A percentile compares a stretch with the other conserved stretches of the same genome.
These are phyloP conservation scores for Neoseiulus cucumeris DNA, from an alignment of 1,140 invertebrate species.

Conservation along the genomic window DNA sequence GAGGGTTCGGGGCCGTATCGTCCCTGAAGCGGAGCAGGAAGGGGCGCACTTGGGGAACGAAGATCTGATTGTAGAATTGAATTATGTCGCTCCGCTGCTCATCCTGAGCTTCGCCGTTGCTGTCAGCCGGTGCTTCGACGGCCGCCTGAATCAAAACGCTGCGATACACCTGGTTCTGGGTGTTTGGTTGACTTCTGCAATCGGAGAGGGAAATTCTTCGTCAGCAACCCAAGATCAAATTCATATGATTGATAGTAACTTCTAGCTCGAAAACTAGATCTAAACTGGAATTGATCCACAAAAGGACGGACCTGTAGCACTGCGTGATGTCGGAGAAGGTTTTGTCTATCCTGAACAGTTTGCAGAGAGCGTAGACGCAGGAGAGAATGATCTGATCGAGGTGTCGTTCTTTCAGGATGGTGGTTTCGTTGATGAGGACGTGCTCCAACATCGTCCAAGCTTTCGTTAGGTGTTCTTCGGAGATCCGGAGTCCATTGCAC, in stretches of 20 bases:
- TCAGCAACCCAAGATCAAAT: not conserved
- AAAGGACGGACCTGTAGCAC: not conserved
- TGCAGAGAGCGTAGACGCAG: conserved; percentile 84
- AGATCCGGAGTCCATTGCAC: conserved; percentile 53
- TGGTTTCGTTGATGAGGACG: conserved; percentile 56
- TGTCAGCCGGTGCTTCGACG: not conserved
- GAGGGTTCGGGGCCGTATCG: not conserved
- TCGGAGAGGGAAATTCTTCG: not conserved
- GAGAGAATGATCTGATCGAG: conserved; percentile 98
- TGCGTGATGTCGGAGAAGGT: not conserved
- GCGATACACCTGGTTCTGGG: not conserved
- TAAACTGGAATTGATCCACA: not conserved
- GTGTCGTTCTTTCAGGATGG: conserved; percentile 72
- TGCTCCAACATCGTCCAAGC: conserved; percentile 95
- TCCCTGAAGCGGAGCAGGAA: not conserved
- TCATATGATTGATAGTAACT: not conserved
- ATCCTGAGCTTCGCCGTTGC: not conserved
- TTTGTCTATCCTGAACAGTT: conserved; percentile 34
- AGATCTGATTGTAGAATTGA: not conserved
- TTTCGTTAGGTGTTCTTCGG: conserved; percentile 53
- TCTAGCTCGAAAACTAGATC: not conserved
- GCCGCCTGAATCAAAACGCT: not conserved
- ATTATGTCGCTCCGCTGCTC: not conserved
- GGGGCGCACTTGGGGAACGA: not conserved
- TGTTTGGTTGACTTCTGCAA: conserved; percentile 3